A percentile compares a stretch with the other conserved stretches of the same genome.
Evolutionary conservation across 1,140 invertebrate genomes (phyloP).

Genomic region (Euwallacea fornicatus): DNA sequence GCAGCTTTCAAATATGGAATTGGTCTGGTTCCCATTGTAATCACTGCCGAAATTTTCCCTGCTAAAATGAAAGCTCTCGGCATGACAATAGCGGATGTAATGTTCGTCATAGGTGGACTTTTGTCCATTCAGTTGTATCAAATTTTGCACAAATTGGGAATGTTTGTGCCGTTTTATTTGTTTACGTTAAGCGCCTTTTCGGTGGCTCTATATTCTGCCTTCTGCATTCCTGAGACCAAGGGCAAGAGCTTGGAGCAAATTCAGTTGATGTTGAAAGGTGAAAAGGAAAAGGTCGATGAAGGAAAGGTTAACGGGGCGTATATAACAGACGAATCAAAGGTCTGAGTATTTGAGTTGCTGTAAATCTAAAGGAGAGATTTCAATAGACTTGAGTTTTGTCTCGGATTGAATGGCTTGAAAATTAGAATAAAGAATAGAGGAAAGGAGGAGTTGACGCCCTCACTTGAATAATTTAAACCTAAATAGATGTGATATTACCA

Average conservation of each 20-base stretch:
- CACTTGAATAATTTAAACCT: too few relatives aligned
- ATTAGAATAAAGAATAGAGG: too few relatives aligned
- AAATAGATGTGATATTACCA: too few relatives aligned
- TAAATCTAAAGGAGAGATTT: too few relatives aligned
- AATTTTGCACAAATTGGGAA: constrained; percentile 58
- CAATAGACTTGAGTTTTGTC: too few relatives aligned
- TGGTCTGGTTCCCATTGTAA: constrained; percentile 67
- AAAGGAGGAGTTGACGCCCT: too few relatives aligned
- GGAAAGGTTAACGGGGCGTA: background rate
- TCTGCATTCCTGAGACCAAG: constrained; percentile 76
- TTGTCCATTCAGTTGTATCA: constrained; percentile 68
- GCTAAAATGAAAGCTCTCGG: constrained; percentile 59
- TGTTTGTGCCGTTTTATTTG: constrained; percentile 65
- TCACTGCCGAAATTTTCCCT: constrained; percentile 63
- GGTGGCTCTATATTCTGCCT: constrained; percentile 62
- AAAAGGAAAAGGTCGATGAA: constrained; percentile 7
- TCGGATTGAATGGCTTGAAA: too few relatives aligned
- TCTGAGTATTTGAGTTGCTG: too few relatives aligned
- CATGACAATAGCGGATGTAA: constrained; percentile 48
- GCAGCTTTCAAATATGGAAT: constrained; percentile 43
- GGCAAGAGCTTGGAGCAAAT: constrained; percentile 75
- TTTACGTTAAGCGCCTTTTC: constrained; percentile 64
- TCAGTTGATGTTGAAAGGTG: constrained; percentile 52
- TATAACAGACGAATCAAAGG: too few relatives aligned
- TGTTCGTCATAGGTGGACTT: constrained; percentile 57